Base-by-base conservation (phyloP, 2,888 invertebrate genomes). In the Resseliella maxima region DNA sequence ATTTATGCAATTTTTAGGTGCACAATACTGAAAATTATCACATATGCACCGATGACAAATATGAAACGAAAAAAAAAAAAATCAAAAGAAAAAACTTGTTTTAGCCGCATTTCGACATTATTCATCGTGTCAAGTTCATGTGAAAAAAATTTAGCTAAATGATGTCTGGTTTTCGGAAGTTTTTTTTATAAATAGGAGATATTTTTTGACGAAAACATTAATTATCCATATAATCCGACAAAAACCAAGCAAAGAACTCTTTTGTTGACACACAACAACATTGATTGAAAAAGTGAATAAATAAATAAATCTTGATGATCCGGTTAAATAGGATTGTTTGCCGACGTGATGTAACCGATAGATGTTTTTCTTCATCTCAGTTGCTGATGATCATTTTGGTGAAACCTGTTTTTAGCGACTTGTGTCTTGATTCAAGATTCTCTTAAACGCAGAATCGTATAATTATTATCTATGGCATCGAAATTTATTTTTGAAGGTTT, bases 61-160 rank as follows among this genome's bases (percentile, higher is more conserved):
- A 3, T 12, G 45, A 45, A 45, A 21, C 21, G 18, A 15, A 50
- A 24, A 59, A 18, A 27, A 6, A 18, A 59, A 59, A 5, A 59
- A 59, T 21, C 5, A 2, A 18, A 27, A 6, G 27, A 18, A 24
- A 59, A 59, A n/a, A 59, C 59, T 24, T 27, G 59, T 59, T 59
- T 59, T 2, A 12, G 59, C 59, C 18, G 5, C 50, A 21, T 50
- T n/a, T 59, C 27, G 59, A 5, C 27, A 27, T 24, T 24, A 59
- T 59, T 59, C 59, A 59, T 18, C 12, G 27, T 59, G 24, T 59
- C 59, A 59, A 59, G 59, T 59, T 59, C 59, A 59, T 24, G 59
- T 59, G 24, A 59, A 59, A 8, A 59, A 21, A 12, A 12, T 50
- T 50, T 50, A 10, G 8, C 12, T 45, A 10, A 12, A 45, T 50